A percentile compares a stretch with the other conserved stretches of the same genome.
Evolutionary conservation across 2,113 vertebrate genomes (phyloP).

Genomic region (Entomyzon cyanotis): DNA sequence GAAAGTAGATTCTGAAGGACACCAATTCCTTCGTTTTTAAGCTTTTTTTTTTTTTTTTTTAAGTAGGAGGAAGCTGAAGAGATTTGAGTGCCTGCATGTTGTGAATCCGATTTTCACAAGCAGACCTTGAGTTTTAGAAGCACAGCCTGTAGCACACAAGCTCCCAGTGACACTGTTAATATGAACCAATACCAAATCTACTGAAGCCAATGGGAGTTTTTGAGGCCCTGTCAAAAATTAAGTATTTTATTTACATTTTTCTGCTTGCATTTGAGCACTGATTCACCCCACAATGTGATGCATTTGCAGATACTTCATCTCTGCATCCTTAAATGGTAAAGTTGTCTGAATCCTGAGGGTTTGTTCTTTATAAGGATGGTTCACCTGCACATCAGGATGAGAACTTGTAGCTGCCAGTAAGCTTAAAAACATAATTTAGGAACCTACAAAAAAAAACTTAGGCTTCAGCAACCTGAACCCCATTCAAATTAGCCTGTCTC

Average conservation of each 20-base stretch:
- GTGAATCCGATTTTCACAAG: background rate
- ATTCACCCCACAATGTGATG: background rate
- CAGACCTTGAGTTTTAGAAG: background rate
- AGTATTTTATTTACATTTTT: background rate
- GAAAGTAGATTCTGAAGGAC: conserved; percentile 28
- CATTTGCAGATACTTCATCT: background rate
- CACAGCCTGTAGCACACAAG: background rate
- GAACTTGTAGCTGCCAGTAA: background rate
- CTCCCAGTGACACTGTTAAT: background rate
- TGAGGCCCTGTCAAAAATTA: background rate
- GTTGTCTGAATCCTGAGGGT: background rate
- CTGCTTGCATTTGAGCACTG: background rate
- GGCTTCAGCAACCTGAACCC: background rate
- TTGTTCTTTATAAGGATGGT: background rate
- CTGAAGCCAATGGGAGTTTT: accelerated
- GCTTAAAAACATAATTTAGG: conserved; percentile 11
- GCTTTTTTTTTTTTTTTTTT: background rate
- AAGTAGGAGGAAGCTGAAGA: background rate
- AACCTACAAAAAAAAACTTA: background rate
- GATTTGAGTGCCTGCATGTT: background rate
- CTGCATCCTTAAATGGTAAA: background rate
- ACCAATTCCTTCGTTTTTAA: background rate
- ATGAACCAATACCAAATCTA: background rate
- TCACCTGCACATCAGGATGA: background rate
- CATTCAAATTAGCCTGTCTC: conserved; percentile 38